Conservation (phyloP, 2,113 vertebrate species). For the Prunella himalayana region DNA sequence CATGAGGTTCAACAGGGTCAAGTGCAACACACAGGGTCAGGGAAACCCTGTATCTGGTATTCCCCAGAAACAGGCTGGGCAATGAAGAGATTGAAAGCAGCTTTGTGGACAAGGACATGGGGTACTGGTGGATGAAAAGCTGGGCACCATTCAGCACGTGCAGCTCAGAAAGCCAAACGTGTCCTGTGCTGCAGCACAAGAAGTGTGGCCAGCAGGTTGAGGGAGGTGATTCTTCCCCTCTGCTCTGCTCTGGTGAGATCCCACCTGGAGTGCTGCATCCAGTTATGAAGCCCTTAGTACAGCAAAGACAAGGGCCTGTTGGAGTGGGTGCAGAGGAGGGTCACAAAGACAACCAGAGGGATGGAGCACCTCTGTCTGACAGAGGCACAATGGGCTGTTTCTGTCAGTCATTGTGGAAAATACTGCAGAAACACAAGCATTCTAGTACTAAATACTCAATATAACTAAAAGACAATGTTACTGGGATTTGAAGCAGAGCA, state of each 20-base stretch:
- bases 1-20: not conserved
- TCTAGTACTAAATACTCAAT: constrained; percentile 3
- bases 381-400: not conserved
- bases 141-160: not conserved
- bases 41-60: not conserved
- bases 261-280: not conserved
- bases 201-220: fast-evolving
- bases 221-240: not conserved
- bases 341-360: fast-evolving
- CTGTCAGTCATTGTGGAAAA: not conserved
- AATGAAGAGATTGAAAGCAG: not conserved
- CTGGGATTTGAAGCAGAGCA: not conserved
- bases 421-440: not conserved
- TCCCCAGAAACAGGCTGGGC: not conserved
- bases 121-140: not conserved
- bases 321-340: not conserved
- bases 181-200: not conserved
- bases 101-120: not conserved
- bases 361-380: not conserved
- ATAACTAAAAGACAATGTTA: constrained; percentile 22
- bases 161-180: not conserved
- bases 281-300: not conserved
- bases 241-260: not conserved
- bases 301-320: not conserved
- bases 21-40: not conserved